Percentiles rank a stretch among this genome's conserved stretches.
Evolutionary conservation across 2,797 vertebrate species (phyloP).

Genomic region (Sandelia bainsii): DNA sequence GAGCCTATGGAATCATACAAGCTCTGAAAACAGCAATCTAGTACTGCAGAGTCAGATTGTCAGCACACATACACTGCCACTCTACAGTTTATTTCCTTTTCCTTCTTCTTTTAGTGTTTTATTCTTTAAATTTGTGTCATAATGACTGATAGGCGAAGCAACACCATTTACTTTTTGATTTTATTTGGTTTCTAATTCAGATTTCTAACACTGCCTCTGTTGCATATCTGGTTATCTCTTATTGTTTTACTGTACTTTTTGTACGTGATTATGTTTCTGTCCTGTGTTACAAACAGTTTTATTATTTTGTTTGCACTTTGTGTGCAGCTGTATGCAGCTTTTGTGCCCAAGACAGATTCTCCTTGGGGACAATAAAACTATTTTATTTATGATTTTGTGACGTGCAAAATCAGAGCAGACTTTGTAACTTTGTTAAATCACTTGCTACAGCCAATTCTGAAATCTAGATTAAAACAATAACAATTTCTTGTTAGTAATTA

Average conservation of each 20-base stretch:
- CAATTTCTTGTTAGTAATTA: background rate
- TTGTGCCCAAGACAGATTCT: background rate
- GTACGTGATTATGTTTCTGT: background rate
- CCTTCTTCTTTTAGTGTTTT: too few species aligned
- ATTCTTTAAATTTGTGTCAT: too few species aligned
- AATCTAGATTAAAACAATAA: conserved; percentile 13
- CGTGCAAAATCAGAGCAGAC: conserved; percentile 1
- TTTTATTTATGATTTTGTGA: conserved; percentile 5
- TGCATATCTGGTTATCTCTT: background rate
- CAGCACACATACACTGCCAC: too few species aligned
- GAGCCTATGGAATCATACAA: too few species aligned
- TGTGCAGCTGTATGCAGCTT: background rate
- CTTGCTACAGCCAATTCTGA: background rate
- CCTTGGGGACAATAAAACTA: background rate
- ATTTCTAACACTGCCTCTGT: background rate
- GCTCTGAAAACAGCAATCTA: too few species aligned
- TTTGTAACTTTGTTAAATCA: conserved; percentile 17
- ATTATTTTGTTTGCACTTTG: background rate
- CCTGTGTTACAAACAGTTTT: too few species aligned
- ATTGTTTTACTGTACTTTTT: background rate
- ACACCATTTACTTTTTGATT: too few species aligned
- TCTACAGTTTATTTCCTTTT: too few species aligned
- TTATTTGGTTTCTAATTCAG: too few species aligned
- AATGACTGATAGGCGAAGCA: too few species aligned
- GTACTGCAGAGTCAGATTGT: too few species aligned